Conservation (phyloP, 1,140 invertebrate species). For the Magallana gigas region DNA sequence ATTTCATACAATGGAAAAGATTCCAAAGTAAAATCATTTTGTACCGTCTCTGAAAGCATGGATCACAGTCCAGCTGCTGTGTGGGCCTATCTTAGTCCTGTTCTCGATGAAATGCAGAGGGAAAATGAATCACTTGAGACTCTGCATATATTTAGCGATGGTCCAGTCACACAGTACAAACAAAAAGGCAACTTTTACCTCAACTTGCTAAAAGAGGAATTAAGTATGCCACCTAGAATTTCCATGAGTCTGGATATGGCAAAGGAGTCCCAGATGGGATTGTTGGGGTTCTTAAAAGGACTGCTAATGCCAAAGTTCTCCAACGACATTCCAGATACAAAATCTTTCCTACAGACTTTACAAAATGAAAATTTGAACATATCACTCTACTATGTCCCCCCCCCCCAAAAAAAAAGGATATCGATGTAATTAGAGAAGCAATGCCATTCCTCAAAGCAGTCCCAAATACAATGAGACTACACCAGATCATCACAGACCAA, state of each 20-base stretch:
- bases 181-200: slow-evolving; percentile 65
- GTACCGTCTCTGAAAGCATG: slow-evolving; percentile 51
- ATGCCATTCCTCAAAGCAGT: slow-evolving; percentile 34
- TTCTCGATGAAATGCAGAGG: slow-evolving; percentile 57
- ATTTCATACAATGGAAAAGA: slow-evolving; percentile 22
- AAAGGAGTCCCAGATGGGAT: no score
- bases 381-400: slow-evolving; percentile 26
- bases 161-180: slow-evolving; percentile 63
- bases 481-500: slow-evolving; percentile 37
- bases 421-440: slow-evolving; percentile 11
- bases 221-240: no score
- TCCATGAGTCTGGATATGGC: no score
- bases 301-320: no score
- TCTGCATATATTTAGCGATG: slow-evolving; percentile 64
- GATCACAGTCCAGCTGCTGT: slow-evolving; percentile 60
- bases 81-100: slow-evolving; percentile 60
- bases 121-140: slow-evolving; percentile 56
- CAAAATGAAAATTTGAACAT: slow-evolving; percentile 22
- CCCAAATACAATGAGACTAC: slow-evolving; percentile 38
- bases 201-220: not conserved
- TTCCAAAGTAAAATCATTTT: slow-evolving; percentile 48
- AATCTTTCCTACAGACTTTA: slow-evolving; percentile 19
- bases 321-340: not conserved
- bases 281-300: no score
- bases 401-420: not conserved